A percentile compares a stretch with the other conserved stretches of the same genome.
These are phyloP conservation scores for Anagrus nilaparvatae DNA, from an alignment of 1,140 invertebrate species.

Conservation along the genomic window DNA sequence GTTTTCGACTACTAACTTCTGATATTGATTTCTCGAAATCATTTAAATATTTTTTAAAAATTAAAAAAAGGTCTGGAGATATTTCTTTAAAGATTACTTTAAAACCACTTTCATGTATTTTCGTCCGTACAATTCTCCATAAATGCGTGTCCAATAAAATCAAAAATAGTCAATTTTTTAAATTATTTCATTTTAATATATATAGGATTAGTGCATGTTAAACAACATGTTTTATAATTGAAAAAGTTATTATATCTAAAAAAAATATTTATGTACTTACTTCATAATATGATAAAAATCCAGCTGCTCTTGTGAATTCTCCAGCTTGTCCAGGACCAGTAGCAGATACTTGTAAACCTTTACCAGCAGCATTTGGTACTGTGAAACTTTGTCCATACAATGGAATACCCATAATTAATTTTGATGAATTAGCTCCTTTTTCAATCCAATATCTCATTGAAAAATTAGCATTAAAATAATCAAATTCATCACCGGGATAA, in stretches of 20 bases:
- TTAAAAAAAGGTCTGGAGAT: too few relatives aligned
- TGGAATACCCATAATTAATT: slow-evolving; percentile 73
- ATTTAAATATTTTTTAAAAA: too few relatives aligned
- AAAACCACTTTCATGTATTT: too few relatives aligned
- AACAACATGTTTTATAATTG: not conserved
- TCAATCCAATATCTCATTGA: slow-evolving; percentile 72
- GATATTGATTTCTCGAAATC: slow-evolving; percentile 5
- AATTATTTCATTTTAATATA: too few relatives aligned
- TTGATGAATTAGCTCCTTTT: slow-evolving; percentile 61
- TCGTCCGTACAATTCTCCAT: too few relatives aligned
- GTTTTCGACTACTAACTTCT: too few relatives aligned
- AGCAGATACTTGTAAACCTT: slow-evolving; percentile 55
- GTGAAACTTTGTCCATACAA: slow-evolving; percentile 78
- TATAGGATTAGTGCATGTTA: too few relatives aligned
- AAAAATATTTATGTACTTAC: slow-evolving; percentile 39
- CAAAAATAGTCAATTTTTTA: too few relatives aligned
- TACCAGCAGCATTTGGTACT: slow-evolving; percentile 44
- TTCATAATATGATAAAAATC: slow-evolving; percentile 80
- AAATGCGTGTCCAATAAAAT: too few relatives aligned
- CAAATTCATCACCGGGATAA: slow-evolving; percentile 56
- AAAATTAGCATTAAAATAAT: slow-evolving; percentile 70
- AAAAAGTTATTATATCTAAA: not conserved
- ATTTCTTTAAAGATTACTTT: too few relatives aligned
- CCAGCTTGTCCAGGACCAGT: slow-evolving; percentile 68
- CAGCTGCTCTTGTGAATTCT: slow-evolving; percentile 65